phyloP scores from a whole-genome alignment of 1,140 invertebrate species.

The Phenacoccus solenopsis region DNA sequence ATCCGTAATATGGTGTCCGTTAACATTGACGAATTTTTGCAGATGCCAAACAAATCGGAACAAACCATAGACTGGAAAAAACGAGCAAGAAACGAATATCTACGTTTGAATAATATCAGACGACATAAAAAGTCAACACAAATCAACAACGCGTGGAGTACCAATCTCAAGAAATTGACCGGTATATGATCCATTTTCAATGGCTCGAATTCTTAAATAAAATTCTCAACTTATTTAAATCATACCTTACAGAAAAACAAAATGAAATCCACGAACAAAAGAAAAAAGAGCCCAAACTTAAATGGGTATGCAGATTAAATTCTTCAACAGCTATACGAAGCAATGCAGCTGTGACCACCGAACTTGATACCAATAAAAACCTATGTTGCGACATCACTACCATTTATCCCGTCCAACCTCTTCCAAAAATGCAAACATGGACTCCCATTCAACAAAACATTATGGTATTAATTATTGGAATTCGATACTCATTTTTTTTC shows the following conservation, averaged over 20 bases:
- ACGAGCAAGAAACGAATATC: conserved; percentile 77
- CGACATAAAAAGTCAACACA: conserved; percentile 80
- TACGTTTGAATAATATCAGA: conserved; percentile 72
- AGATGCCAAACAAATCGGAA: background rate
- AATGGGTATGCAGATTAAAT: conserved; percentile 46
- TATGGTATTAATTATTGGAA: conserved; percentile 63
- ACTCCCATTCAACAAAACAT: conserved; percentile 95
- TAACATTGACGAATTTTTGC: too few relatives aligned
- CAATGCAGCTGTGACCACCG: conserved; percentile 6
- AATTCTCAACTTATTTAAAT: background rate
- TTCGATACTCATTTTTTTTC: too few relatives aligned
- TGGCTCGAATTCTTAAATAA: background rate
- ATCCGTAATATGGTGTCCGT: too few relatives aligned
- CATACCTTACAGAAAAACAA: background rate
- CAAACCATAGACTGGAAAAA: conserved; percentile 66
- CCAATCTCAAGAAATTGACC: conserved; percentile 44
- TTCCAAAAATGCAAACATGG: conserved; percentile 96
- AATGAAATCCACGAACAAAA: conserved; percentile 6
- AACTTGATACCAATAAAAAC: conserved; percentile 32
- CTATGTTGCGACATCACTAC: conserved; percentile 58
- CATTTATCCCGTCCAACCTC: conserved; percentile 78
- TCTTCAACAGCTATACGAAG: conserved; percentile 14
- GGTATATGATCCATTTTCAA: conserved; percentile 29
- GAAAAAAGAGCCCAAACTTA: conserved; percentile 46
- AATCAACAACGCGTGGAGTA: conserved; percentile 72